Evolutionary conservation across 2,888 invertebrate species (phyloP), one percentile per base, ranked within the genome.

Genomic region (Drosophila mercatorum): DNA sequence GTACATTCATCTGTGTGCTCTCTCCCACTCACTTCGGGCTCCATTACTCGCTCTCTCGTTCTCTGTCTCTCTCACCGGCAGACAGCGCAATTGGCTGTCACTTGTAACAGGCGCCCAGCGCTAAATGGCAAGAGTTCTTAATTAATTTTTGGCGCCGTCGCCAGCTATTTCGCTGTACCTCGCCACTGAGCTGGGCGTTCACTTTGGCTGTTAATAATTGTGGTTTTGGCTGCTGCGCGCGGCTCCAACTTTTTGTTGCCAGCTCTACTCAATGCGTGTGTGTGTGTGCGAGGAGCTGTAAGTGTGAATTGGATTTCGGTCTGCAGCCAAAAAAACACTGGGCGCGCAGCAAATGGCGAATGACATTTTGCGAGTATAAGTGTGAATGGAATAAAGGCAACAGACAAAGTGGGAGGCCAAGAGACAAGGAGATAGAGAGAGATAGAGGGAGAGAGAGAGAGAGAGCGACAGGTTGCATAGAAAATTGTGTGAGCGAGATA

Each of bases 71-170:
- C 65, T 66, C 38, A 65, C 22, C 58, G 57, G 49, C 52, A 66
- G 65, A 56, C 75, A 71, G 76, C 67, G 67, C 79, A 73, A 75
- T 83, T 89, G 78, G 64, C 72, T 78, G 81, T 78, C 89, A 83
- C 84, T 84, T 87, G 81, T 63, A 88, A 55, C 87, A 90, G 89
- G 89, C 80, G 79, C 69, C 11, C 89, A 89, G 88, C 60, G 72
- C 47, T 31, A 31, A 63, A 43, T 58, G 52, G 46, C 53, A 72
- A 83, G 82, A 14, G 76, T 76, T 80, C 87, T 85, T 89, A 89
- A 89, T 89, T 89, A 90, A 89, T 81, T 88, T 88, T 85, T 74
- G 64, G 69, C 76, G 73, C 68, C 68, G 57, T 57, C 56, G 44
- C 53, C 61, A 55, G 58, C 11, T 31, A 12, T 41, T 41, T 5